These are phyloP conservation scores for Sarotherodon lohbergeri DNA, from an alignment of 2,113 vertebrate species.

Conservation along the genomic window DNA sequence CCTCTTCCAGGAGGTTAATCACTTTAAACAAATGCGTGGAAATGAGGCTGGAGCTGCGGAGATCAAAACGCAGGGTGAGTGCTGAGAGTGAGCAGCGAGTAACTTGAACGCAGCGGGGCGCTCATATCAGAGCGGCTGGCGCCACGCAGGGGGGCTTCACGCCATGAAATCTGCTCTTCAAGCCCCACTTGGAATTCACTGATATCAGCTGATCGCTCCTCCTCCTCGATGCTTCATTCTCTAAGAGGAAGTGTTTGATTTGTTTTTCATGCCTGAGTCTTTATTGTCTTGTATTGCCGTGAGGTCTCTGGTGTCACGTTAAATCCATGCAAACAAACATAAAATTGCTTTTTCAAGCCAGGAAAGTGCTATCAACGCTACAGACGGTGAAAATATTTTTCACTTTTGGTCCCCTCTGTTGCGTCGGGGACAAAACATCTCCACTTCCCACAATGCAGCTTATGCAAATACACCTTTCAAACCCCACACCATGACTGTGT, in stretches of 20 bases:
- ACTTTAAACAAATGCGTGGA: conserved; percentile 82
- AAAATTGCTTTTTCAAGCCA: background rate
- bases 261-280: background rate
- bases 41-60: conserved; percentile 79
- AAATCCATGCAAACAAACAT: background rate
- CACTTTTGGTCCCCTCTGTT: background rate
- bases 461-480: accelerated
- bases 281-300: accelerated
- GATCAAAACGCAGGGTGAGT: conserved; percentile 73
- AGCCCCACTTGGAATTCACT: background rate
- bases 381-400: background rate
- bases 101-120: background rate
- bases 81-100: background rate
- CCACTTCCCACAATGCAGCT: background rate
- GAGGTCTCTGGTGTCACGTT: background rate
- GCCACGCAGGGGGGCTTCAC: background rate
- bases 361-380: background rate
- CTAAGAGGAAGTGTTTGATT: background rate
- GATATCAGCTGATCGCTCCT: background rate
- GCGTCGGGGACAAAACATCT: accelerated
- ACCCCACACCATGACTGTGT: background rate
- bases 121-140: background rate
- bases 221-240: background rate
- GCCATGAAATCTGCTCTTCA: background rate
- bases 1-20: conserved; percentile 72